Base-by-base conservation (phyloP, 2,797 vertebrate genomes). In the Cossypha dichroa region DNA sequence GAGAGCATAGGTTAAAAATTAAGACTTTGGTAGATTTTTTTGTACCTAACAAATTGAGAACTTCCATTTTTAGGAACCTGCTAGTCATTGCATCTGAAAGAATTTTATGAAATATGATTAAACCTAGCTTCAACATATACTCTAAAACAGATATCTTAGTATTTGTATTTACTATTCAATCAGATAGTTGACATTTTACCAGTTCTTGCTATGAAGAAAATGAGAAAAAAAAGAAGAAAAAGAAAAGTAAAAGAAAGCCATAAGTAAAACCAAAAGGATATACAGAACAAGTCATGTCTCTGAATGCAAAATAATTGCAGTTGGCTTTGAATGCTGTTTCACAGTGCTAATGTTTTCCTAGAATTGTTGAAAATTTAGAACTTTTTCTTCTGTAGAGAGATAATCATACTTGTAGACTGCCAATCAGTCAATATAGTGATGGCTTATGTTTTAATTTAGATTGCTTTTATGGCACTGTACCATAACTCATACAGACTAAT, bases 31-130 rank as follows among this genome's bases (percentile, higher is more conserved):
- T 91, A 88, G 59, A 77, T 36, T n/a, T 88, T 89, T 76, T 62
- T 91, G 45, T 77, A 77, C 28, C 77, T 85, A 95, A 92, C 52
- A 75, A 94, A 92, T 86, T 34, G 81, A 94, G n/a, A 88, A 54
- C 6, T 82, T 73, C 36, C 29, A 49, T 40, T 94, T 94, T 85
- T 21, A 85, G 13, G 55, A 78, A 94, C 75, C 49, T 90, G 51
- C 38, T 93, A 83, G 29, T 96, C 85, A 64, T 33, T 78, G 12
- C 38, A 87, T 84, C 54, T 84, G 66, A 88, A 93, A 93, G 46
- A 92, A 93, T 83, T 73, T 67, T 85, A 55, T 77, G 59, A 90
- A 93, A 79, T 68, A 63, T 79, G 28, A 75, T 92, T 93, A 73
- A 78, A 56, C 7, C 9, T 59, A 91, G 11, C 13, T 91, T 92